Evolutionary conservation across 1,140 invertebrate species (phyloP).

Genomic region (Drosophila asahinai): DNA sequence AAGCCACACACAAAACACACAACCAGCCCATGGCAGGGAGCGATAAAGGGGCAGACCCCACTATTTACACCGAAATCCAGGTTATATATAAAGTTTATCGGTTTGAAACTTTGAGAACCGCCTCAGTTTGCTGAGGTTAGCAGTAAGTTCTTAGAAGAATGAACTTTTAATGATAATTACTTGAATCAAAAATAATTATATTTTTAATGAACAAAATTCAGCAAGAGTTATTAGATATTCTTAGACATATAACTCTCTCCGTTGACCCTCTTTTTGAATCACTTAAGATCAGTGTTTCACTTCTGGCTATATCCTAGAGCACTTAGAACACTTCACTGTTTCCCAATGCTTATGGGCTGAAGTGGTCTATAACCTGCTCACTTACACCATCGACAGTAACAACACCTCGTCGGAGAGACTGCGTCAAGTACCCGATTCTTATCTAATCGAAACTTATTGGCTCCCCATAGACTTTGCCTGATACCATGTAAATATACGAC

Average conservation of each 20-base stretch:
- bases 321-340: constrained; percentile 38
- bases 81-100: constrained; percentile 27
- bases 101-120: background rate
- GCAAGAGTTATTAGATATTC: background rate
- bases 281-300: background rate
- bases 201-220: background rate
- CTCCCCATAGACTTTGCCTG: constrained; percentile 49
- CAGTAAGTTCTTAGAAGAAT: background rate
- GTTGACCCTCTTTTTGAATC: background rate
- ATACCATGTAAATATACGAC: constrained; percentile 53
- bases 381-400: constrained; percentile 25
- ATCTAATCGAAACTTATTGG: constrained; percentile 55
- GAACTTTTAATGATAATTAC: constrained; percentile 1
- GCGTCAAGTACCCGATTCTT: constrained; percentile 48
- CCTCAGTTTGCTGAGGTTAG: background rate
- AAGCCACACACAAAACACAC: constrained; percentile 24
- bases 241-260: too few relatives aligned
- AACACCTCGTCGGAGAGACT: constrained; percentile 23
- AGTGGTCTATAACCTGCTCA: constrained; percentile 33
- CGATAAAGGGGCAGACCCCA: constrained; percentile 46
- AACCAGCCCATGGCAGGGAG: constrained; percentile 23
- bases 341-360: constrained; percentile 19
- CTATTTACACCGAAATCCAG: constrained; percentile 30
- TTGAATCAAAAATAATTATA: background rate
- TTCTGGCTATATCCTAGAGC: constrained; percentile 1